Conservation (phyloP, 2,888 invertebrate genomes). For the Hecatera dysodea region DNA sequence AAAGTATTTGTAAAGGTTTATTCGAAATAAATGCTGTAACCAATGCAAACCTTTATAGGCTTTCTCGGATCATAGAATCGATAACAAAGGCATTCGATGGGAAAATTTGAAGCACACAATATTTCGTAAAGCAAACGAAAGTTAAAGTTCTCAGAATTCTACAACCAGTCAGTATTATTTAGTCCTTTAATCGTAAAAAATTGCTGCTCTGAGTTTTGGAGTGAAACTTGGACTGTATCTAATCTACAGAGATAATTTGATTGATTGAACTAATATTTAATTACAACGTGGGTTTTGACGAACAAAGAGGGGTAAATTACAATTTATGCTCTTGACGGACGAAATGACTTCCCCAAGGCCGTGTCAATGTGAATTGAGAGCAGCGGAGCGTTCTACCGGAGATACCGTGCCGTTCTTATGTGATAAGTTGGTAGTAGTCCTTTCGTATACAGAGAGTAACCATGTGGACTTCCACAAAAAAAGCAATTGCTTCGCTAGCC, state of each 20-base stretch:
- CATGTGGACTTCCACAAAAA: conserved; percentile 27
- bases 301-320: conserved; percentile 40
- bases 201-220: neutral
- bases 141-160: conserved; percentile 13
- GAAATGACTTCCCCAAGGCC: conserved; percentile 33
- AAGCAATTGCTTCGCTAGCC: conserved; percentile 1
- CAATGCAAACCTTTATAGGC: conserved; percentile 29
- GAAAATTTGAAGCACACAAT: conserved; percentile 21
- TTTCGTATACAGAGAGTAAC: conserved; percentile 13
- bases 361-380: conserved; percentile 37
- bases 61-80: conserved; percentile 24
- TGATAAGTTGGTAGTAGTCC: conserved; percentile 27
- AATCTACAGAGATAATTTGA: conserved; percentile 20
- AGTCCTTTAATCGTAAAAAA: neutral
- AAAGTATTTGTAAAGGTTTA: no score
- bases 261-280: conserved; percentile 40
- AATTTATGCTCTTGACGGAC: conserved; percentile 35
- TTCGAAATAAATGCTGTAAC: no score
- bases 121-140: conserved; percentile 2
- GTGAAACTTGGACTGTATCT: neutral
- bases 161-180: neutral
- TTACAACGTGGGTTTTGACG: conserved; percentile 11
- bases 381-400: conserved; percentile 30
- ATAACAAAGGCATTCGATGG: conserved; percentile 5
- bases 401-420: conserved; percentile 30